These are phyloP conservation scores for Noturus placidus DNA, from an alignment of 2,113 vertebrate genomes.

Conservation along the genomic window DNA sequence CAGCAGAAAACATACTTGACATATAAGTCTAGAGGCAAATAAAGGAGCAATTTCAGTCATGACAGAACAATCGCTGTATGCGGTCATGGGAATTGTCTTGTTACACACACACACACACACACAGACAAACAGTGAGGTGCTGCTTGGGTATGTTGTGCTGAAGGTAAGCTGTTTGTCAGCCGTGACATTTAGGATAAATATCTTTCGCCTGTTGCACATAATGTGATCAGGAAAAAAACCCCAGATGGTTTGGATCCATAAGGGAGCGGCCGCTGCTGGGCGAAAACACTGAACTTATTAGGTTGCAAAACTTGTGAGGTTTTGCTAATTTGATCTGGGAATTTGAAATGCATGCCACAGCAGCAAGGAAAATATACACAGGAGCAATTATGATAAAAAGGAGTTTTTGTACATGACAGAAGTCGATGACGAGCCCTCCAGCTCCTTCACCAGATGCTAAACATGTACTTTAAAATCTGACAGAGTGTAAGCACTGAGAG, in stretches of 20 bases:
- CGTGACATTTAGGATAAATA: constrained; percentile 19
- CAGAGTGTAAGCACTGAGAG: neutral
- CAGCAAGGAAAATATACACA: constrained; percentile 16
- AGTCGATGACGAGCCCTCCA: neutral
- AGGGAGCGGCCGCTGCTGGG: neutral
- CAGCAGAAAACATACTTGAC: neutral
- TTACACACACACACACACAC: constrained; percentile 4
- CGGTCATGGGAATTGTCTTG: neutral
- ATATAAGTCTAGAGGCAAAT: neutral
- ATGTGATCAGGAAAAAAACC: neutral
- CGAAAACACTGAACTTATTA: neutral
- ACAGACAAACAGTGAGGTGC: neutral
- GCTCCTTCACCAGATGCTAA: neutral
- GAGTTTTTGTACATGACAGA: neutral
- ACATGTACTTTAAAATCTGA: neutral
- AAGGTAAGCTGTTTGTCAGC: neutral
- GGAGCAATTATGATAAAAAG: neutral
- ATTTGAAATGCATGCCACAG: neutral
- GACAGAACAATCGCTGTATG: neutral
- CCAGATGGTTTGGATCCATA: neutral
- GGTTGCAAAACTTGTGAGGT: neutral
- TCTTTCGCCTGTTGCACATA: neutral
- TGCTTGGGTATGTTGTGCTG: neutral
- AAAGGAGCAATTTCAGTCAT: constrained; percentile 11
- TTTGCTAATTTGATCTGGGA: constrained; percentile 19